phyloP scores from a whole-genome alignment of 2,113 vertebrate species.

The Coturnix japonica region DNA sequence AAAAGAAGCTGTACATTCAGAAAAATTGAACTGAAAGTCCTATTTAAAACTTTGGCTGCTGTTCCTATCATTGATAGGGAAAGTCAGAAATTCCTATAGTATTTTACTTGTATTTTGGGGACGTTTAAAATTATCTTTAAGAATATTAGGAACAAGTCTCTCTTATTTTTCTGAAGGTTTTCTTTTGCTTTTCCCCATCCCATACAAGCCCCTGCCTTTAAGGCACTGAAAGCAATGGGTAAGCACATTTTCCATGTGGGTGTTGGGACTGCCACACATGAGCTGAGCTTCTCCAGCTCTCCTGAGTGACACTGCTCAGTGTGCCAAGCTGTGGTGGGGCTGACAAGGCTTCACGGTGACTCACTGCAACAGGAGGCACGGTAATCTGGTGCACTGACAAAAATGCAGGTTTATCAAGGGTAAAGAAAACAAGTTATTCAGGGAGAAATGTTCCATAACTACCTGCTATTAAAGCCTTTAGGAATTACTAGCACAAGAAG shows the following conservation, averaged over 20 bases:
- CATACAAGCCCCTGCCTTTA: not conserved
- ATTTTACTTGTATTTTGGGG: not conserved
- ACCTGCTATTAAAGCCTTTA: constrained; percentile 24
- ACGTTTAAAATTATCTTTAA: not conserved
- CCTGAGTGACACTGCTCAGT: not conserved
- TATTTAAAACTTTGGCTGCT: not conserved
- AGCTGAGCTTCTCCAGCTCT: not conserved
- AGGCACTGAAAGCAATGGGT: not conserved
- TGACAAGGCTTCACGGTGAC: constrained; percentile 5
- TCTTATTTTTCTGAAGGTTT: not conserved
- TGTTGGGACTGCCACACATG: not conserved
- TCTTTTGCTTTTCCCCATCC: not conserved
- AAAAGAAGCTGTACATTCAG: not conserved
- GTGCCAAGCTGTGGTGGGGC: not conserved
- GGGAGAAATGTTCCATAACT: constrained; percentile 26
- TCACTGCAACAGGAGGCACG: constrained; percentile 23
- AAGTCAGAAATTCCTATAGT: not conserved
- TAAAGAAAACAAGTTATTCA: constrained; percentile 48
- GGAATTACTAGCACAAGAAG: constrained; percentile 19
- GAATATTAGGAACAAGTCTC: not conserved
- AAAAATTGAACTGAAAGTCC: not conserved
- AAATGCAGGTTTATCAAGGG: constrained; percentile 30
- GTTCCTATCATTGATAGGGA: not conserved
- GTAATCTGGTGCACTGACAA: constrained; percentile 41
- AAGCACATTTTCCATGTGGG: not conserved